Base-by-base conservation (phyloP, 2,113 vertebrate species). In the Cygnus atratus region DNA sequence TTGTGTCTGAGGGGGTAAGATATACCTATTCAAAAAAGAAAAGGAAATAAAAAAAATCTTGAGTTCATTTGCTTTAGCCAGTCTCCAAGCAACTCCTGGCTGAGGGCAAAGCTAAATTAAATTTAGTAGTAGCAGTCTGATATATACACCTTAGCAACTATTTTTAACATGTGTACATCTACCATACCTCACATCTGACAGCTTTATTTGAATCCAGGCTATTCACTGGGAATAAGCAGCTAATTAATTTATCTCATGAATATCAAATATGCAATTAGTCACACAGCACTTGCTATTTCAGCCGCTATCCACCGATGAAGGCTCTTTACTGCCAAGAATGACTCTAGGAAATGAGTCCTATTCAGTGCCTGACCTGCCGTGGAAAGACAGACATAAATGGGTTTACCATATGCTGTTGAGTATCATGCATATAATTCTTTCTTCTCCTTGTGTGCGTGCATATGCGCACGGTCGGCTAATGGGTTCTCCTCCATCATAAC, bases 191-290 rank as follows among this genome's bases (percentile, higher is more conserved):
- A 70, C 67, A 94, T 88, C 80, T 73, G 72, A 89, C 83, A 94
- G 61, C 75, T 96, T 93, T 84, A 92, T 97, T 92, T 94, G 76
- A 84, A 94, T 90, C 72, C 21, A 31, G 59, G 31, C 86, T 68
- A 88, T 95, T 97, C 94, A 90, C 2, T 81, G 39, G 82, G 68
- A 96, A 96, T 66, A 87, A 94, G 68, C 84, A 75, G 50, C 75
- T 96, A 96, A 97, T 96, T 96, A 96, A 94, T 91, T 91, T 94
- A 74, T 95, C 77, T 88, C 88, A 94, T 92, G 92, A 96, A 90
- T 83, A 95, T 89, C 96, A 92, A 86, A 92, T 77, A 68, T 43
- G 77, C 71, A 93, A 91, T 94, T 96, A 95, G 87, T 93, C 85
- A 68, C 90, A 41, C 41, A 72, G 46, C 54, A 77, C 62, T 94